These are phyloP conservation scores for Galaxea fascicularis DNA, from an alignment of 92 coral and sea anemone genomes.

Conservation along the genomic window DNA sequence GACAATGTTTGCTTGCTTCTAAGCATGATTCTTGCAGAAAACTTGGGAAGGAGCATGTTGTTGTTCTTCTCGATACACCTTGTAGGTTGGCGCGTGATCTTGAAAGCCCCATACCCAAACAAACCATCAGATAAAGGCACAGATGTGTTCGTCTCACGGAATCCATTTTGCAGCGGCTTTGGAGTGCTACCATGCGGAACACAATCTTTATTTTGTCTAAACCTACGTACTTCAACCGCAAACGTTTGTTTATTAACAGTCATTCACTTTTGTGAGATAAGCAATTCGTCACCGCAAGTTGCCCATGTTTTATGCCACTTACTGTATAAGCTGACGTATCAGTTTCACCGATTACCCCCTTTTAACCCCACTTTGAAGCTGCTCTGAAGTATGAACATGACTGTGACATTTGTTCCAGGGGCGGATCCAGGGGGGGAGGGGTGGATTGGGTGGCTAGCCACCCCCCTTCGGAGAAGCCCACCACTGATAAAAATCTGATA, in stretches of 20 bases:
- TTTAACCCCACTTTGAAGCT: background rate
- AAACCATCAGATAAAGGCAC: background rate
- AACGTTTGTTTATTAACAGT: background rate
- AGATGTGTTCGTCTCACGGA: constrained; percentile 9
- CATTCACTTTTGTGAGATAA: background rate
- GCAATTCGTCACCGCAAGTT: background rate
- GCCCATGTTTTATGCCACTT: background rate
- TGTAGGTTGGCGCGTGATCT: background rate
- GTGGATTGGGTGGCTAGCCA: too few relatives aligned
- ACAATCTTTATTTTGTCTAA: constrained; percentile 1
- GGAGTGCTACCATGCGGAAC: constrained; percentile 18
- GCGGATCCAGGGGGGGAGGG: too few relatives aligned
- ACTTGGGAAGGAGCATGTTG: constrained; percentile 19
- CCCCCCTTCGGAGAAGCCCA: too few relatives aligned
- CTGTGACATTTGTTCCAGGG: too few relatives aligned
- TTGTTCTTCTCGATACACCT: background rate
- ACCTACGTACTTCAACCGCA: background rate
- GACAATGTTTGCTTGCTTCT: constrained; percentile 16
- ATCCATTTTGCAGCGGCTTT: background rate
- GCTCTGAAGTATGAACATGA: background rate
- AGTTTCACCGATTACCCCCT: background rate
- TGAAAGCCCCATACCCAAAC: background rate
- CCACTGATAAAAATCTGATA: too few relatives aligned
- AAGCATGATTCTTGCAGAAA: constrained; percentile 37
- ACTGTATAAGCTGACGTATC: background rate